These are phyloP conservation scores for Grantiella picta DNA, from an alignment of 2,113 vertebrate species.

Conservation along the genomic window DNA sequence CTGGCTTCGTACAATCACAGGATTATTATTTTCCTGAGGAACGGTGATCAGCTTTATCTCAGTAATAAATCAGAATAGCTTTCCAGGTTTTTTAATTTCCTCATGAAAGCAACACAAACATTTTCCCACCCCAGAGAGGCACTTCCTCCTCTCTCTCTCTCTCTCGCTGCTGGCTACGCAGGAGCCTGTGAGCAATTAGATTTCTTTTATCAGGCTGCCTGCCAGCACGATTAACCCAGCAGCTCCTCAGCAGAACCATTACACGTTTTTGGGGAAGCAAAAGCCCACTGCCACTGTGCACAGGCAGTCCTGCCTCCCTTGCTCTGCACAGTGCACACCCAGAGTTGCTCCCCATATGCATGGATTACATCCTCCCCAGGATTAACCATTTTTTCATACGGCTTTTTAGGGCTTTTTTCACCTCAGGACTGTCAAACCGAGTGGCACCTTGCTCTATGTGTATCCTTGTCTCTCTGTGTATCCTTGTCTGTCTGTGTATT, in stretches of 20 bases:
- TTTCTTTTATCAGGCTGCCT: background rate
- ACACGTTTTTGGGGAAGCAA: background rate
- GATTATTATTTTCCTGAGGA: background rate
- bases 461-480: background rate
- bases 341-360: accelerated
- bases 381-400: background rate
- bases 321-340: accelerated
- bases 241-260: background rate
- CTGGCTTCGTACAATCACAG: background rate
- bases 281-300: background rate
- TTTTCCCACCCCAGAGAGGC: background rate
- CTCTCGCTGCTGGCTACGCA: background rate
- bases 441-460: background rate
- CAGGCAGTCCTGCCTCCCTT: background rate
- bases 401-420: background rate
- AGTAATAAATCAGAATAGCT: background rate
- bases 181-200: background rate
- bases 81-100: background rate
- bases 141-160: background rate
- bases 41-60: background rate
- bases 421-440: accelerated
- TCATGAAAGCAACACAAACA: background rate
- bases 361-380: background rate
- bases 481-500: background rate
- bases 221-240: background rate